Percentiles rank a stretch among this genome's conserved stretches.
phyloP scores from a whole-genome alignment of 2,888 invertebrate genomes.

The Galerucella calmariensis region DNA sequence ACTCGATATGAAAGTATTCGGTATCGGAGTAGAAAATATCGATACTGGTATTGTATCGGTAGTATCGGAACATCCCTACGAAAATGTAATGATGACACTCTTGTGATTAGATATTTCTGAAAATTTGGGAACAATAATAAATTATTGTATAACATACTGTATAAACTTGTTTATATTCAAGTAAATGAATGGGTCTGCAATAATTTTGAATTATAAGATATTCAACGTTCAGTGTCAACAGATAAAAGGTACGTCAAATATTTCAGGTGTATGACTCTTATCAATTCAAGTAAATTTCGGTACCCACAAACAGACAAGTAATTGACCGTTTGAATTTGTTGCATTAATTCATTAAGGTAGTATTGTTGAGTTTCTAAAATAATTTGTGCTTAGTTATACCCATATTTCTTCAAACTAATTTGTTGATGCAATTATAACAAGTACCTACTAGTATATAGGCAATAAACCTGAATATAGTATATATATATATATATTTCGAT shows the following conservation, averaged over 20 bases:
- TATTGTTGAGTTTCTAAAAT: not conserved
- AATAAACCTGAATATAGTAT: not conserved
- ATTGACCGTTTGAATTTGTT: not conserved
- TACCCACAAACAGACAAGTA: not conserved
- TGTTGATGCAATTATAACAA: conserved; percentile 14
- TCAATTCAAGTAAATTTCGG: not conserved
- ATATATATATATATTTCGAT: not conserved
- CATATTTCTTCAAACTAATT: not conserved
- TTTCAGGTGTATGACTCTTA: conserved; percentile 16
- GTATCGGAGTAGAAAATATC: no score
- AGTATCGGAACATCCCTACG: not conserved
- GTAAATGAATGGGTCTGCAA: conserved; percentile 19
- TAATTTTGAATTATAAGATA: conserved; percentile 10
- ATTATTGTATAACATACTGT: conserved; percentile 21
- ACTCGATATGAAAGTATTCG: no score
- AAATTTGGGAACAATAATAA: conserved; percentile 18
- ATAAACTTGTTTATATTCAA: conserved; percentile 19
- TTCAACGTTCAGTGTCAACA: conserved; percentile 11
- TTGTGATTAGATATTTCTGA: conserved; percentile 11
- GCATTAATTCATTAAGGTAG: not conserved
- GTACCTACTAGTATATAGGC: not conserved
- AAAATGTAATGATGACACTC: conserved; percentile 1
- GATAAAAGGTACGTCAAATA: conserved; percentile 18
- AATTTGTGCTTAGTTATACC: not conserved
- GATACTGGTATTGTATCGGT: no score